Evolutionary conservation across 2,113 vertebrate genomes (phyloP).

Genomic region (Tragelaphus scriptus): DNA sequence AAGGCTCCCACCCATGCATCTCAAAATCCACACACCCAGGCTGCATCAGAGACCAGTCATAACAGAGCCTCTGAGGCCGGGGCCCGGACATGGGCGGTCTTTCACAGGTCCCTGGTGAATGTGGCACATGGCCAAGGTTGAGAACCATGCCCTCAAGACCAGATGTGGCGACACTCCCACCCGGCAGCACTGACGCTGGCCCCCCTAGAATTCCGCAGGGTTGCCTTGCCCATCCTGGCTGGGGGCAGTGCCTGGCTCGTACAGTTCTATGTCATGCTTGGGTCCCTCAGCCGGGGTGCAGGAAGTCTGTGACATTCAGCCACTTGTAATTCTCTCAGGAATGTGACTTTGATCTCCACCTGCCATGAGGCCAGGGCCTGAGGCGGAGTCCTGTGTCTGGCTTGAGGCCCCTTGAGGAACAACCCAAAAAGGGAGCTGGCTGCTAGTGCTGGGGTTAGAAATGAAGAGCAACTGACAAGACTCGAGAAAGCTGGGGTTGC

Average conservation of each 20-base stretch:
- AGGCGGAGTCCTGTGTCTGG: neutral
- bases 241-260: accelerated
- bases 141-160: neutral
- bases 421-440: neutral
- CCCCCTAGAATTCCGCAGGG: neutral
- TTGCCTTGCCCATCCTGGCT: accelerated
- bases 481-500: neutral
- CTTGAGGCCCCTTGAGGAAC: neutral
- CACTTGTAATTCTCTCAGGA: neutral
- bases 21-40: accelerated
- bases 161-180: accelerated
- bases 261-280: neutral
- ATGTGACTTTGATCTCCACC: neutral
- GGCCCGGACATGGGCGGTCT: accelerated
- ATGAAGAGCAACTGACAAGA: neutral
- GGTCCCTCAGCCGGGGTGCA: neutral
- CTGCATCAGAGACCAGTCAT: neutral
- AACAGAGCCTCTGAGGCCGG: neutral
- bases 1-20: neutral
- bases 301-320: neutral
- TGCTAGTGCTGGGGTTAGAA: neutral
- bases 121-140: neutral
- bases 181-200: accelerated
- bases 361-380: neutral
- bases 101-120: neutral